Percentiles rank a stretch among this genome's conserved stretches.
Evolutionary conservation across 2,888 invertebrate species (phyloP).

Genomic region (Drosophila tripunctata): DNA sequence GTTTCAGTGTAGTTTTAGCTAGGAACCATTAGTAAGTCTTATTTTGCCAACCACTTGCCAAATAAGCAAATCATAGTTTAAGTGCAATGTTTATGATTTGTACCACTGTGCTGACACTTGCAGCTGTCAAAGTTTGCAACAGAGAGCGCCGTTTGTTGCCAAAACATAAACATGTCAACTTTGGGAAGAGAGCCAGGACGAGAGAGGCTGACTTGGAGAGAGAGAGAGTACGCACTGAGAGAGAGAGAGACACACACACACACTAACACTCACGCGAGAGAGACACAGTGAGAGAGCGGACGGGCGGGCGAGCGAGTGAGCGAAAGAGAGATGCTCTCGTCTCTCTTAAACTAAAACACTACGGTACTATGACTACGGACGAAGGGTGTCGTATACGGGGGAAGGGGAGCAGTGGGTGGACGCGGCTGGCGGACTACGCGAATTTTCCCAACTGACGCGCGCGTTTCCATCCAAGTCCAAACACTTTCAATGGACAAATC

Average conservation of each 20-base stretch:
- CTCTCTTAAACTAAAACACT: constrained; percentile 61
- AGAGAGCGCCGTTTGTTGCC: constrained; percentile 69
- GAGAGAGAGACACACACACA: constrained; percentile 24
- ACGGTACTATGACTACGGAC: constrained; percentile 27
- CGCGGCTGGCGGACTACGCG: constrained; percentile 43
- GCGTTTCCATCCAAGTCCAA: constrained; percentile 32
- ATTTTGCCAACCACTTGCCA: constrained; percentile 19
- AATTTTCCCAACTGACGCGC: constrained; percentile 54
- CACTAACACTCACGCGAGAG: constrained; percentile 29
- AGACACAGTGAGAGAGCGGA: constrained; percentile 33
- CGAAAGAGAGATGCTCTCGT: constrained; percentile 15
- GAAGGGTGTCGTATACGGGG: constrained; percentile 25
- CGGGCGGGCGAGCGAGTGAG: constrained; percentile 38
- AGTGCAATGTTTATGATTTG: constrained; percentile 33
- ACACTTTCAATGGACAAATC: constrained; percentile 52
- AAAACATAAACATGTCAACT: constrained; percentile 76
- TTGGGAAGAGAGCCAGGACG: constrained; percentile 34
- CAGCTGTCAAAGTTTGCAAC: constrained; percentile 70
- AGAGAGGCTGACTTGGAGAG: constrained; percentile 35
- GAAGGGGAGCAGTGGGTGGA: constrained; percentile 19
- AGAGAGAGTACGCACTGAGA: constrained; percentile 31
- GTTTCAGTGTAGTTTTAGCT: constrained; percentile 61
- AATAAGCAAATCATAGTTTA: constrained; percentile 19
- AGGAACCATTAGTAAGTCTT: constrained; percentile 69
- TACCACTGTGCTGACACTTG: constrained; percentile 73